Evolutionary conservation across 2,888 invertebrate genomes (phyloP), one percentile per base, ranked within the genome.

Genomic region (Horisme vitalbata): DNA sequence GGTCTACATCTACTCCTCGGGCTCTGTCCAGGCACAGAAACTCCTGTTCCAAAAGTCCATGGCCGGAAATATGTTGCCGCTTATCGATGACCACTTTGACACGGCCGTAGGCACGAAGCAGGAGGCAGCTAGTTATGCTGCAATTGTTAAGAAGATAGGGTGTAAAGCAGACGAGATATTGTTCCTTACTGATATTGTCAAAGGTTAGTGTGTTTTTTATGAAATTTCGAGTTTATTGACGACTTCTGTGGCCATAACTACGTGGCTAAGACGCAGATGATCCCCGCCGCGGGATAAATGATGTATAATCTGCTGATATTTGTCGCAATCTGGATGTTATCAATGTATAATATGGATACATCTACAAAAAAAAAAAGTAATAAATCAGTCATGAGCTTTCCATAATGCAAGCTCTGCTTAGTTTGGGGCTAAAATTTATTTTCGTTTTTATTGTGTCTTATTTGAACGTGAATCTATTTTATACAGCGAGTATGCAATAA

Each of bases 1-100:
- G 57, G 87, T 98, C 34, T 97, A 94, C 71, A 93, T 98, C 51
- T 99, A 96, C 79, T 98, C 98, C 0, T 97, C 97, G 14, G 98
- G 98, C 32, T 97, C 97, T 41, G 93, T 96, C 0, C 94, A 95
- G 64, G 96, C 98, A 8, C 99, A 99, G 78, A 95, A 96, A 72
- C 90, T 98, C 6, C 90, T 98, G 2, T 97, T 98, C 76, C 91
- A 91, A 0, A 90, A 96, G 76, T 93, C 96, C 2, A 82, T 88
- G 10, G 91, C 92, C 30, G 98, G 98, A 0, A 94, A 98, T 78
- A 73, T 98, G 54, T 84, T 93, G 61, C 92, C 93, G 28, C 79
- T 86, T 41, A 91, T 99, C 45, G 91, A 92, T 33, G 95, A 94
- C 0, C 94, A 96, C 78, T 99, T 97, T 74, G 98, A 99, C 72